A percentile compares a stretch with the other conserved stretches of the same genome.
These are phyloP conservation scores for Prinia subflava DNA, from an alignment of 2,113 vertebrate species.

Conservation along the genomic window DNA sequence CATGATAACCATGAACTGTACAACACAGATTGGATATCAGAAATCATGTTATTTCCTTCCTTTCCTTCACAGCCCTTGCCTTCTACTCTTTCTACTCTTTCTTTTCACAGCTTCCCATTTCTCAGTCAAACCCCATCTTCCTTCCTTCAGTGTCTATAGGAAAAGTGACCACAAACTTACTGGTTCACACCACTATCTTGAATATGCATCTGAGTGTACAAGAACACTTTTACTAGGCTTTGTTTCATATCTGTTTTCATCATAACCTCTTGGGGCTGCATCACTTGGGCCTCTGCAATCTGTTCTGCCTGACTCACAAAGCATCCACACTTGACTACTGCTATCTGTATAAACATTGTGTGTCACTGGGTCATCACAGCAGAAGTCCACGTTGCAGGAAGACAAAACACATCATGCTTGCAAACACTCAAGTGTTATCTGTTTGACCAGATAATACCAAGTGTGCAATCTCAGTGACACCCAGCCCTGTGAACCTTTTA, in stretches of 20 bases:
- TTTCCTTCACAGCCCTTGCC: background rate
- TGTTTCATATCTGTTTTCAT: background rate
- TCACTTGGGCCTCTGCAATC: background rate
- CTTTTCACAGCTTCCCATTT: background rate
- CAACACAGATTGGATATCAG: background rate
- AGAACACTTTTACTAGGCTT: background rate
- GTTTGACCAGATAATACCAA: background rate
- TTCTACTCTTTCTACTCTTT: background rate
- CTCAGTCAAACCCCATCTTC: background rate
- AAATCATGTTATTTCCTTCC: background rate
- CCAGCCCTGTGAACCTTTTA: background rate
- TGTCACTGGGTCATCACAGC: background rate
- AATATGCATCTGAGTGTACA: background rate
- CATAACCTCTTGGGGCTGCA: background rate
- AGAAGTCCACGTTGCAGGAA: background rate
- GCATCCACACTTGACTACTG: background rate
- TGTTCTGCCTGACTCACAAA: background rate
- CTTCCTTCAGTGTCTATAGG: background rate
- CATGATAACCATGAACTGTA: background rate
- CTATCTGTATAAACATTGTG: background rate
- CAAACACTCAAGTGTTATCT: background rate
- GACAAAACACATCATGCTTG: background rate
- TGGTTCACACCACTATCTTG: background rate
- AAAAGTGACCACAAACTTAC: background rate
- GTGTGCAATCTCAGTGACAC: background rate